These are phyloP conservation scores for Ifrita kowaldi DNA, from an alignment of 2,113 vertebrate species.

Conservation along the genomic window DNA sequence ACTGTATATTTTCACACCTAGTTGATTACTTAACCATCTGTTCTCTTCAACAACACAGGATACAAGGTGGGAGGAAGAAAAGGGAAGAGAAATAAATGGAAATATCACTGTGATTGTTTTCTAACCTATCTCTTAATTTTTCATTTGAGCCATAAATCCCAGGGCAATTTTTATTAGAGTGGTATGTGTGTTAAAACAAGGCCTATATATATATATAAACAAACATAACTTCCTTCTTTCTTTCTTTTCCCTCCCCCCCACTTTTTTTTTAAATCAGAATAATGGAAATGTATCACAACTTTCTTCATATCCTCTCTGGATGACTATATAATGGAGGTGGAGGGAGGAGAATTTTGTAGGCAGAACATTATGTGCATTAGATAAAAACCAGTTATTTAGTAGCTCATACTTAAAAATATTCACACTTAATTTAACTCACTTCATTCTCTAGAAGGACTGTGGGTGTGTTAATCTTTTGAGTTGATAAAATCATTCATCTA, in stretches of 20 bases:
- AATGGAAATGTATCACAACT: not conserved
- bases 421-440: slow-evolving; percentile 25
- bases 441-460: not conserved
- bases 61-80: not conserved
- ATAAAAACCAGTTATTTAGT: slow-evolving; percentile 7
- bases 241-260: rapidly evolving
- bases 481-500: slow-evolving; percentile 6
- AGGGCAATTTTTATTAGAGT: not conserved
- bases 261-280: not conserved
- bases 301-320: not conserved
- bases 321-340: not conserved
- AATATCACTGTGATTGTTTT: not conserved
- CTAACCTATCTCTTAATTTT: slow-evolving; percentile 17
- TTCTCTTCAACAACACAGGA: not conserved
- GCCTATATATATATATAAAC: not conserved
- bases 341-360: slow-evolving; percentile 4
- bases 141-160: not conserved
- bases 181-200: not conserved
- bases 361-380: not conserved
- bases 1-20: slow-evolving; percentile 41
- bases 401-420: slow-evolving; percentile 22
- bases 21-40: slow-evolving; percentile 53
- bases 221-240: not conserved
- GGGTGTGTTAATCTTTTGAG: not conserved
- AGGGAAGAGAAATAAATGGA: not conserved